Base-by-base conservation (phyloP, 2,888 invertebrate genomes). In the Dynastes tityus region DNA sequence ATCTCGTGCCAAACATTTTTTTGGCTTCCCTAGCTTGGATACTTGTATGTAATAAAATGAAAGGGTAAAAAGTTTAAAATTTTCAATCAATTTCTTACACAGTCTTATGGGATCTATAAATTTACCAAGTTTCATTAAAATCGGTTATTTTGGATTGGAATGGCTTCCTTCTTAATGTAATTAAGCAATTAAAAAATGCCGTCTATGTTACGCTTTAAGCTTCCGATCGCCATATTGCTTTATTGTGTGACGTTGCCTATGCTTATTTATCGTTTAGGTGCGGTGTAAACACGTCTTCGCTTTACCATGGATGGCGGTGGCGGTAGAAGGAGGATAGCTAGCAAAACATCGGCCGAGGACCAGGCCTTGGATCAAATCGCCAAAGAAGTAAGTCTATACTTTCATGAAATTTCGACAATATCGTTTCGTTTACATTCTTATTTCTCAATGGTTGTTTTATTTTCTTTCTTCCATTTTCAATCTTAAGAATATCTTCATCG, bases 281-380 rank as follows among this genome's bases (percentile, higher is more conserved):
- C 67, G 80, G 74, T 77, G 74, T 76, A 70, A 74, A 76, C 78
- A 80, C 76, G 70, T 77, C 79, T 80, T 80, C 83, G 71, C 65
- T 77, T 79, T 71, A 51, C 84, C 83, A 89, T 89, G 89, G 89
- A 89, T 84, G 88, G 87, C 83, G 88, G 87, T 82, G 89, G 89
- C 81, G 93, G 93, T 87, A 91, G 96, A 89, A 92, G 95, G 90
- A 92, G 96, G 91, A 92, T 94, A 90, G 93, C 95, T 89, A 90
- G 94, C 83, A 95, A 97, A 90, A 95, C 97, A 85, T 95, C 96
- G 74, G 98, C 97, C n/a, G 98, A 98, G 90, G 98, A 98, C 90
- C 97, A 98, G 89, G 98, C 98, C 71, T 92, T 98, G 79, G 98
- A 98, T 90, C 96, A 97, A 90, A 98, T 98, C 84, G 98, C 98